These are phyloP conservation scores for Threskiornis aethiopicus DNA, from an alignment of 2,797 vertebrate genomes.

Conservation along the genomic window DNA sequence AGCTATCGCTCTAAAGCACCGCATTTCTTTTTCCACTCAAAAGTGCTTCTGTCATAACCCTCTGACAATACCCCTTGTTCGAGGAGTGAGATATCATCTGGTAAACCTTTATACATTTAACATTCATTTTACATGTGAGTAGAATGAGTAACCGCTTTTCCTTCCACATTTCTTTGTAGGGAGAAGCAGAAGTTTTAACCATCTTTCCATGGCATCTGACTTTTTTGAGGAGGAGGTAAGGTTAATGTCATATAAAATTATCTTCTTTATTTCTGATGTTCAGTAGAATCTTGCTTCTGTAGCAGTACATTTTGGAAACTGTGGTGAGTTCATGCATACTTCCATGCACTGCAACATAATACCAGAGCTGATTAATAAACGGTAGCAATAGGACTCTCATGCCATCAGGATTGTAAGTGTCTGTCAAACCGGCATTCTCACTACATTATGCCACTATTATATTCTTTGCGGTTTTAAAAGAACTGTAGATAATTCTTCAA, in stretches of 20 bases:
- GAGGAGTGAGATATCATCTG: not conserved
- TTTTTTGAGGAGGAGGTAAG: constrained; percentile 54
- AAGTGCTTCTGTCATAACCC: not conserved
- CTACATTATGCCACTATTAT: not conserved
- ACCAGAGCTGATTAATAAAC: not conserved
- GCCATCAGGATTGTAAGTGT: not conserved
- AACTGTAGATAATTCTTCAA: constrained; percentile 53
- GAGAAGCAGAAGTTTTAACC: constrained; percentile 1
- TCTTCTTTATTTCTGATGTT: not conserved
- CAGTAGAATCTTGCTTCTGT: not conserved
- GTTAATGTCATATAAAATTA: not conserved
- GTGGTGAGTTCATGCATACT: constrained; percentile 1
- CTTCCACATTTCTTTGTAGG: not conserved
- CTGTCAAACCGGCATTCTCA: constrained; percentile 31
- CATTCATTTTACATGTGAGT: not conserved
- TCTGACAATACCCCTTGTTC: not conserved
- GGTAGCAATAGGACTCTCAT: not conserved
- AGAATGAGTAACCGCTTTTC: not conserved
- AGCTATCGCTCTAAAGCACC: not conserved
- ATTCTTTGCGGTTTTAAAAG: constrained; percentile 11
- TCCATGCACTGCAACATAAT: not conserved
- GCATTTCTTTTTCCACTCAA: not conserved
- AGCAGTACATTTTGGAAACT: not conserved
- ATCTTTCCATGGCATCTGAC: not conserved
- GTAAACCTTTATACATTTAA: not conserved